Conservation (phyloP, 2,888 invertebrate species). For the Leptinotarsa rubiginosa region DNA sequence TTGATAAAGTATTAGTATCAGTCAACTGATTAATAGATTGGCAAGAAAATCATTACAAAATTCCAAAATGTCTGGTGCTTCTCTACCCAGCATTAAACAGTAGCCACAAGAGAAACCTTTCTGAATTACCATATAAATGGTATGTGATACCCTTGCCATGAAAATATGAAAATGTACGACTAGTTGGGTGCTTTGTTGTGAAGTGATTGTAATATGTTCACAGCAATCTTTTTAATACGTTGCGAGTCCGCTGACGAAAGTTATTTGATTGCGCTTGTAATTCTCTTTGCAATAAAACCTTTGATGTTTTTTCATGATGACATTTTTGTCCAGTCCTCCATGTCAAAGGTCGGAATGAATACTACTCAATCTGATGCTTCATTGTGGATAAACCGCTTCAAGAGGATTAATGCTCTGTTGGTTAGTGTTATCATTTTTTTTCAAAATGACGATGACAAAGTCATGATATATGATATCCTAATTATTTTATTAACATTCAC, state of each 20-base stretch:
- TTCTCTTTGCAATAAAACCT: neutral
- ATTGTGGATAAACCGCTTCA: neutral
- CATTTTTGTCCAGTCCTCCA: neutral
- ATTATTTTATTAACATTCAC: too few relatives aligned
- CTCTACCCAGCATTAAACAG: conserved; percentile 48
- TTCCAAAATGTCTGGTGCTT: neutral
- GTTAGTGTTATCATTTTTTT: too few relatives aligned
- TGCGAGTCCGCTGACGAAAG: conserved; percentile 14
- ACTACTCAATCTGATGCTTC: neutral
- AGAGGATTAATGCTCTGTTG: too few relatives aligned
- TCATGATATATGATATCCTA: too few relatives aligned
- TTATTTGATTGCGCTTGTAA: neutral
- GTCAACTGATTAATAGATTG: too few relatives aligned
- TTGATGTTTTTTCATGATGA: neutral
- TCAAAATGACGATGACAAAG: too few relatives aligned
- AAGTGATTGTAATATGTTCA: conserved; percentile 49
- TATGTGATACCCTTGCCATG: conserved; percentile 55
- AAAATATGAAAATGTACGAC: conserved; percentile 54
- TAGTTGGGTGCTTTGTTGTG: conserved; percentile 47
- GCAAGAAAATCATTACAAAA: too few relatives aligned
- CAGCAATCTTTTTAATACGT: conserved; percentile 38
- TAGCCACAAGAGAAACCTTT: conserved; percentile 49
- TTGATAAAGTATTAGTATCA: too few relatives aligned
- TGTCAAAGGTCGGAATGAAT: neutral
- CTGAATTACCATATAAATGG: conserved; percentile 60